Conservation (phyloP, 2,888 invertebrate genomes). For the Caenorhabditis imperialis region DNA sequence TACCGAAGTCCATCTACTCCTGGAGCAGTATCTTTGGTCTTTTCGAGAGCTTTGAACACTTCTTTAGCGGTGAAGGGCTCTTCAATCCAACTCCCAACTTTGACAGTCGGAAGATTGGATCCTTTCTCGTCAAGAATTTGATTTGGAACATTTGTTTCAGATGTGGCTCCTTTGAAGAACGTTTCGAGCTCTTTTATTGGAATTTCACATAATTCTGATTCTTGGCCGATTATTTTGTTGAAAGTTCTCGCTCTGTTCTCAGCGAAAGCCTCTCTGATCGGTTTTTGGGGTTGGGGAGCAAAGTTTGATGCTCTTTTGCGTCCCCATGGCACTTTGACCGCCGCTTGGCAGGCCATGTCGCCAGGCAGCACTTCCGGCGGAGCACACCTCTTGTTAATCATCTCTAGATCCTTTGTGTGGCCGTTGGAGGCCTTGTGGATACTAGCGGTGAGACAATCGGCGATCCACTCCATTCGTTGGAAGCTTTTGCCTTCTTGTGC, state of each 20-base stretch:
- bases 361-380: background rate
- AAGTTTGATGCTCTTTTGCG: too few relatives aligned
- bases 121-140: conserved; percentile 3
- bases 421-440: background rate
- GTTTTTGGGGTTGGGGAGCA: background rate
- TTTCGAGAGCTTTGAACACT: too few relatives aligned
- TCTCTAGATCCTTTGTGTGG: background rate
- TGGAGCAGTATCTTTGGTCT: too few relatives aligned
- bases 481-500: background rate
- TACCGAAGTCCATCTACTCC: background rate
- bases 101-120: background rate
- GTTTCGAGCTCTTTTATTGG: conserved; percentile 8
- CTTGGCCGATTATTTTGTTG: too few relatives aligned
- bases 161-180: conserved; percentile 5
- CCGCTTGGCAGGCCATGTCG: background rate
- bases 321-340: too few relatives aligned
- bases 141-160: conserved; percentile 9
- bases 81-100: background rate
- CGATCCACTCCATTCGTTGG: background rate
- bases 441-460: background rate
- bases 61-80: background rate
- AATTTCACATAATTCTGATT: too few relatives aligned
- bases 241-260: too few relatives aligned
- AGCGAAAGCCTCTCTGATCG: too few relatives aligned
- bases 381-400: background rate